Base-by-base conservation (phyloP, 2,888 invertebrate species). In the Halocaridina rubra region DNA sequence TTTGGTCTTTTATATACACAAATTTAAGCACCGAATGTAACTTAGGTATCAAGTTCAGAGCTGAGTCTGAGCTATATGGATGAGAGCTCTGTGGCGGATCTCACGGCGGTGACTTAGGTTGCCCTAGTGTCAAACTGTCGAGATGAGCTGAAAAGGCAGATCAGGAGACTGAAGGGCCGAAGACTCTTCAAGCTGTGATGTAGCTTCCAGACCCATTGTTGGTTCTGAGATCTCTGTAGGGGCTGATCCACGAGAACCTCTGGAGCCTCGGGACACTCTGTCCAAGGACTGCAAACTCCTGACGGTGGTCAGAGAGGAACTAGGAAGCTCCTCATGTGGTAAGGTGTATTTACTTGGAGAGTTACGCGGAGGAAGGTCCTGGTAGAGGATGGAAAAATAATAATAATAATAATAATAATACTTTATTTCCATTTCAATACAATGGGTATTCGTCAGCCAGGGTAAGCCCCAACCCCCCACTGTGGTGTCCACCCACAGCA, bases 141-240 rank as follows among this genome's bases (percentile, higher is more conserved):
- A 53, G 53, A 53, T 53, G 53, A 85, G 80, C 69, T 85, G 85
- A 57, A 80, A 85, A 32, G 85, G 85, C 61, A 85, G 64, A 75
- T 85, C 85, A 19, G 85, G 80, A 29, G 85, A 80, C 24, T 80
- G 85, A 24, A 85, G 32, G 19, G n/a, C 19, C 10, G 32, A 29
- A 1, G 22, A 22, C 74, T 19, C 24, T 16, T 59, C 24, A 8
- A 27, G n/a, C 67, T 67, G 24, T 0, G 53, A 4, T 3, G 53
- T 16, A n/a, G 19, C 19, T 19, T 53, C 53, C n/a, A n/a, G 53
- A 53, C 53, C 53, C 24, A n/a, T 29, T 27, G 74, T 24, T 22
- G 33, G 39, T 46, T 74, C 39, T 1, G 39, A 39, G 39, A 24
- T 33, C 33, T 29, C 74, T 8, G 74, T 29, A 46, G 74, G 33